These are phyloP conservation scores for Reinhardtius hippoglossoides DNA, from an alignment of 2,113 vertebrate genomes.

Conservation along the genomic window DNA sequence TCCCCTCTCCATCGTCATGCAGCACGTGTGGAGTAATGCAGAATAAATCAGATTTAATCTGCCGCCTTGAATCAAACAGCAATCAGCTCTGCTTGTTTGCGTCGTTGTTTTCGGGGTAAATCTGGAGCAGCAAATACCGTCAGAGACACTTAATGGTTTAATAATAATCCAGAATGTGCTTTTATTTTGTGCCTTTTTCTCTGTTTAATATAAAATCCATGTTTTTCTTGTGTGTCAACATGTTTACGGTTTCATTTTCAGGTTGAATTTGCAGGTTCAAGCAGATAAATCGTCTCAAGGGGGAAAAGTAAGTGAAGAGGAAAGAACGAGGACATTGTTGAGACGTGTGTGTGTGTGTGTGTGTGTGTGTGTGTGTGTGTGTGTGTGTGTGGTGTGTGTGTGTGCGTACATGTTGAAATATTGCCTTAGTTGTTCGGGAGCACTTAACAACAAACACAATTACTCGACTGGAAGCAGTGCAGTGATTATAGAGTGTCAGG, in stretches of 20 bases:
- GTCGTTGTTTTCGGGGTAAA: constrained; percentile 9
- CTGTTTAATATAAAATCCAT: too few relatives aligned
- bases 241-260: neutral
- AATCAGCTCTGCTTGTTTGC: constrained; percentile 23
- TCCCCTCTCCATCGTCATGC: constrained; percentile 25
- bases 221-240: neutral
- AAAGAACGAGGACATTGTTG: constrained; percentile 6
- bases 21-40: constrained; percentile 6
- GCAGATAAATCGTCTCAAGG: constrained; percentile 1
- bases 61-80: constrained; percentile 28
- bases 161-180: too few relatives aligned
- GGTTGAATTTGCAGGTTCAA: neutral
- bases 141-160: too few relatives aligned
- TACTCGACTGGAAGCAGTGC: constrained; percentile 9
- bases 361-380: neutral
- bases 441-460: constrained; percentile 38
- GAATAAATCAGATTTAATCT: constrained; percentile 29
- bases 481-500: constrained; percentile 19
- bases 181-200: too few relatives aligned
- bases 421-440: neutral
- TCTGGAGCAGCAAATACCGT: constrained; percentile 2
- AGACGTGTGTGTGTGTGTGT: neutral
- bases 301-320: neutral
- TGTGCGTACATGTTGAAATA: constrained; percentile 14
- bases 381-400: neutral